These are phyloP conservation scores for Elephas maximus DNA, from an alignment of 2,113 vertebrate species.

Conservation along the genomic window DNA sequence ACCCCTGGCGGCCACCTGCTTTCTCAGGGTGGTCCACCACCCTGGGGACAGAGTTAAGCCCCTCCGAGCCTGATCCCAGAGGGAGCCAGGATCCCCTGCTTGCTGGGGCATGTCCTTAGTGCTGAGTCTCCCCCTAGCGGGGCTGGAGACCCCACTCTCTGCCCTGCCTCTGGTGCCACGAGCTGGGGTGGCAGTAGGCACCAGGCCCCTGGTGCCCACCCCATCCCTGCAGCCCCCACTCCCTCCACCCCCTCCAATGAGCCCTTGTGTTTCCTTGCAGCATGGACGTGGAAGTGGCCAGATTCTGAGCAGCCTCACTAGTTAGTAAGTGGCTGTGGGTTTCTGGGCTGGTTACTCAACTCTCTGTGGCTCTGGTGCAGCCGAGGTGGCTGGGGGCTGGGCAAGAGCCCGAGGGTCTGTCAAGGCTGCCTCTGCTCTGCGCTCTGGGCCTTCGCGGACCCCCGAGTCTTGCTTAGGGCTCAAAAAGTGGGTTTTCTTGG, in stretches of 20 bases:
- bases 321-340: slow-evolving; percentile 94
- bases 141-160: too few relatives aligned
- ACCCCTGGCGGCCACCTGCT: background rate
- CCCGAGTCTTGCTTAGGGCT: background rate
- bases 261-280: slow-evolving; percentile 95
- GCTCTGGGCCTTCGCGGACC: slow-evolving; percentile 18
- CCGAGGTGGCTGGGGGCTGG: background rate
- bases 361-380: slow-evolving; percentile 62
- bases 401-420: background rate
- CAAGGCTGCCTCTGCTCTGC: background rate
- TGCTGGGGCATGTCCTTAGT: background rate
- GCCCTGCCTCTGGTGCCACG: background rate
- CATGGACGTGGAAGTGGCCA: slow-evolving; percentile 92
- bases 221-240: too few relatives aligned
- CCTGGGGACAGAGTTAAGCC: background rate
- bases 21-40: background rate
- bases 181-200: background rate
- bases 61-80: background rate
- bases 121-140: background rate
- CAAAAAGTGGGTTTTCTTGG: background rate
- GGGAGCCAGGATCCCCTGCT: background rate
- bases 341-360: slow-evolving; percentile 72
- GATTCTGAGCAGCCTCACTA: slow-evolving; percentile 93
- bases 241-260: slow-evolving; percentile 67
- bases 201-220: too few relatives aligned